Evolutionary conservation across 2,797 vertebrate genomes (phyloP), one percentile per base, ranked within the genome.

Genomic region (Phoebastria nigripes): DNA sequence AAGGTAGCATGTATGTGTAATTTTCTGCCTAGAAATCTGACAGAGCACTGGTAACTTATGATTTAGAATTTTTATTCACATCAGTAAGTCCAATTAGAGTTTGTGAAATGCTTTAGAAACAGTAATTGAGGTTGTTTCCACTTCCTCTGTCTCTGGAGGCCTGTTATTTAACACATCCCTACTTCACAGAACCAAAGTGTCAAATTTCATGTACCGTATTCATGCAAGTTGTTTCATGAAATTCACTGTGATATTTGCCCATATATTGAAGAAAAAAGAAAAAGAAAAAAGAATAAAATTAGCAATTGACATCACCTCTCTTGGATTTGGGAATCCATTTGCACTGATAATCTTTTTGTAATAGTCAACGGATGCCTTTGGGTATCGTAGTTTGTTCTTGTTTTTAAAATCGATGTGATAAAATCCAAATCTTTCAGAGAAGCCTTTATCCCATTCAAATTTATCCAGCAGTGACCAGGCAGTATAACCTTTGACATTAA

Each of bases 371-470:
- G 99, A 99, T 70, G 99, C 99, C 97, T 99, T 99, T 66, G 99
- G 99, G 78, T 99, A 99, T 42, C 99, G 98, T 15, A 99, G 98
- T 94, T 99, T 99, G 95, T 99, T 98, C 98, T 98, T 98, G 97
- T 98, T 98, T 81, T 97, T 98, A 97, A 99, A 99, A 96, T 99
- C 98, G 56, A 99, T 98, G 9, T 99, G 99, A 95, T 99, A 99
- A 82, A 99, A 96, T 86, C 99, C 99, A 21, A 99, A 99, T 97
- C 99, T 98, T 87, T 99, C 99, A 0, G 99, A 98, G 94, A 98
- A 99, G 49, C 99, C 99, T 97, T 99, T 98, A 86, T 99, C 99
- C 99, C 99, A 99, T 96, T 99, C 99, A 97, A 99, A 99, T 94
- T 99, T 98, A 97, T 99, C 99, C 97, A 99, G 95, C 96, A 99